Evolutionary conservation across 2,797 vertebrate species (phyloP).

Genomic region (Echiichthys vipera): DNA sequence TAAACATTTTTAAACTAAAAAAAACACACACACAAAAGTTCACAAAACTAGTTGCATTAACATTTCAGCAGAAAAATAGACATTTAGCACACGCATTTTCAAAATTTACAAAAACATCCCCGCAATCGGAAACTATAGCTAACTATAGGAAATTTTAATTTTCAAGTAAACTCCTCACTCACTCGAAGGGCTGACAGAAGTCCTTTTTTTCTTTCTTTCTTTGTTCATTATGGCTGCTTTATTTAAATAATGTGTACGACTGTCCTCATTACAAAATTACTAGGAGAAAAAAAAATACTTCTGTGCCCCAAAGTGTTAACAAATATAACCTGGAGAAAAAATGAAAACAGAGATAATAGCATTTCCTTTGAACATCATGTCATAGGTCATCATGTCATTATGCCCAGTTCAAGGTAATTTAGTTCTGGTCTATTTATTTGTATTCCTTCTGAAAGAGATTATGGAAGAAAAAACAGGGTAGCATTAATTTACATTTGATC

Average conservation of each 20-base stretch:
- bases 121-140: constrained; percentile 53
- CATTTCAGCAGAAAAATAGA: constrained; percentile 81
- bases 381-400: too few relatives aligned
- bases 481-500: constrained; percentile 12
- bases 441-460: constrained; percentile 2
- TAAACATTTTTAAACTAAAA: constrained; percentile 76
- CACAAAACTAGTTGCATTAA: constrained; percentile 74
- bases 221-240: constrained; percentile 71
- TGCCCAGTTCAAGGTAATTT: background rate
- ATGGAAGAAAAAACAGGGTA: constrained; percentile 9
- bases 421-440: background rate
- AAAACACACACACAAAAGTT: constrained; percentile 57
- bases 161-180: constrained; percentile 75
- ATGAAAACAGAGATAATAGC: background rate
- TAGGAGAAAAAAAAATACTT: constrained; percentile 21
- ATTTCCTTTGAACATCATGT: constrained; percentile 3
- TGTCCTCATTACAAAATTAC: constrained; percentile 23
- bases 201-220: background rate
- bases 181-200: constrained; percentile 41
- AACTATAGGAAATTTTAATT: constrained; percentile 54
- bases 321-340: constrained; percentile 24
- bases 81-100: constrained; percentile 67
- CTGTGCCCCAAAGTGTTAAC: background rate
- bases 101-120: constrained; percentile 71
- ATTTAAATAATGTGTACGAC: constrained; percentile 51